Percentiles rank a stretch among this genome's conserved stretches.
These are phyloP conservation scores for Pelecanus crispus DNA, from an alignment of 2,113 vertebrate genomes.

Conservation along the genomic window DNA sequence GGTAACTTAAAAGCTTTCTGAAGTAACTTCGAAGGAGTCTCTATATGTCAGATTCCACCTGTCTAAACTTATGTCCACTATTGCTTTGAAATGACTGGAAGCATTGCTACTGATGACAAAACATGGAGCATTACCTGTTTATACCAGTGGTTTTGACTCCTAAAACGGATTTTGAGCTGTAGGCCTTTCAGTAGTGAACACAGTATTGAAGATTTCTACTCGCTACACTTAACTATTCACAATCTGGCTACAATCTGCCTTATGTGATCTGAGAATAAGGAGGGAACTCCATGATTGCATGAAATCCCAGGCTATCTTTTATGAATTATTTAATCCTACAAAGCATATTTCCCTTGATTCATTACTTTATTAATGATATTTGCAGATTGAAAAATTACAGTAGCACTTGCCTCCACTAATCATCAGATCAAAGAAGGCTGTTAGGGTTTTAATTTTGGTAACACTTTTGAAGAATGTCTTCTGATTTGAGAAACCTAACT, in stretches of 20 bases:
- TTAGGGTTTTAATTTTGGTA: neutral
- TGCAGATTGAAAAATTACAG: neutral
- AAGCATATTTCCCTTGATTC: neutral
- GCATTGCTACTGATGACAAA: neutral
- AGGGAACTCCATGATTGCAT: accelerated
- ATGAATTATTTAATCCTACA: neutral
- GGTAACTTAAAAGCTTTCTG: neutral
- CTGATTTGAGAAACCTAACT: neutral
- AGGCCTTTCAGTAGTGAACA: neutral
- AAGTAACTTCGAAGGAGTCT: neutral
- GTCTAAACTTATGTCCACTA: neutral
- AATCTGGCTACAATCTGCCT: neutral
- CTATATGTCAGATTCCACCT: neutral
- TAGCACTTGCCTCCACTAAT: neutral
- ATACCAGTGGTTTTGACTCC: neutral
- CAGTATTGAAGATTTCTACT: neutral
- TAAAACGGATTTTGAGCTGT: neutral
- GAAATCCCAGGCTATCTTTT: neutral
- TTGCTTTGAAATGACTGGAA: neutral
- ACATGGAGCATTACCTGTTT: neutral
- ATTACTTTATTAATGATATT: neutral
- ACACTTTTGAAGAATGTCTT: neutral
- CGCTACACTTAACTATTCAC: neutral
- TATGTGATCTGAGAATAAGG: neutral
- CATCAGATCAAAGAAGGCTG: neutral